Percentiles rank a stretch among this genome's conserved stretches.
Conservation (phyloP, 30 jellyfish, hydroid and myxozoan genomes). For the Aurelia aurita complex sp. Pacific region DNA sequence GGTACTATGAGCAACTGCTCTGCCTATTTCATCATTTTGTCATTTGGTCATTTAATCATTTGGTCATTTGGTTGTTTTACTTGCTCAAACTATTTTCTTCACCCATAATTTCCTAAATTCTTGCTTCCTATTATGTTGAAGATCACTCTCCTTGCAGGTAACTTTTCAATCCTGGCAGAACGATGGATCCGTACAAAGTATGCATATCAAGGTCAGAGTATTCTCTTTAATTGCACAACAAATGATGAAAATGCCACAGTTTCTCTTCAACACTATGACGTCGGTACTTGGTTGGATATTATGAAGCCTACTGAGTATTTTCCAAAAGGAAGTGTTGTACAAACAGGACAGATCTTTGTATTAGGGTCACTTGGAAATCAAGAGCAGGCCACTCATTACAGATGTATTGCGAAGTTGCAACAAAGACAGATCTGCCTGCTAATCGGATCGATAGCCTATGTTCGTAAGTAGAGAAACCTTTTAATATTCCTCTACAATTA, state of each 20-base stretch:
- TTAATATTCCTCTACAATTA: too few species aligned
- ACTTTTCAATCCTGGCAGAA: conserved; percentile 20
- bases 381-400: neutral
- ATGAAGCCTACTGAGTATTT: neutral
- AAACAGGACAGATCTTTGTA: conserved; percentile 5
- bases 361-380: neutral
- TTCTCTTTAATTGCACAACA: conserved; percentile 23
- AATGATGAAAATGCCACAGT: conserved; percentile 1
- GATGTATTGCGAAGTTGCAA: neutral
- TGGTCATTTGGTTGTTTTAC: too few species aligned
- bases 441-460: neutral
- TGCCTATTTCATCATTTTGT: too few species aligned
- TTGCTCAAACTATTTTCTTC: too few species aligned
- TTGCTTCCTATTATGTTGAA: neutral
- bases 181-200: neutral
- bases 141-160: conserved; percentile 22
- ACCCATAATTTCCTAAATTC: neutral
- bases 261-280: neutral
- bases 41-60: too few species aligned
- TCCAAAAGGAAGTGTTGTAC: neutral
- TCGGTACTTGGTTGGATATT: neutral
- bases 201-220: neutral
- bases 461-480: neutral
- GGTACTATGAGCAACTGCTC: too few species aligned
- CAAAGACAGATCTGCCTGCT: neutral